Evolutionary conservation across 2,888 invertebrate species (phyloP), one percentile per base, ranked within the genome.

Genomic region (Pandemis heparana): DNA sequence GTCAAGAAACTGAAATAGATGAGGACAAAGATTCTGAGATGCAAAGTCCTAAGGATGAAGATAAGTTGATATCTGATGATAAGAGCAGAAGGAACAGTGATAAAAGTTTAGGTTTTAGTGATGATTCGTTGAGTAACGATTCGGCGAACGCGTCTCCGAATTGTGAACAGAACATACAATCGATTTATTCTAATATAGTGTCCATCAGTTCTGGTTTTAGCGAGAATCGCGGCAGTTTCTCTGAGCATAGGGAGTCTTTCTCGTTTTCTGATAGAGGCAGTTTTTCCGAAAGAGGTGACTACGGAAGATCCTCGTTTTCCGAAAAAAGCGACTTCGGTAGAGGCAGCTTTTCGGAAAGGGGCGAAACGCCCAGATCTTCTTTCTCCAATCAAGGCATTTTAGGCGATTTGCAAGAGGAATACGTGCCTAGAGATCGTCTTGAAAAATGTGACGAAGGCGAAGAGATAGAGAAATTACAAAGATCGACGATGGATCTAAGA

Each of bases 51-150:
- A 90, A 89, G 56, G 91, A 92, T 0, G 83, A 83, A 0, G 83
- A 83, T 0, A 87, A 84, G 39, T 88, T 84, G 70, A 71, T 90
- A 4, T 83, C 82, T 0, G 90, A 91, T 5, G 91, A 92, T 7
- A 92, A 92, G 79, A 96, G 95, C 76, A 91, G 96, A 75, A 89
- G 96, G 18, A 96, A 96, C 18, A 96, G 96, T 75, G 96, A 97
- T 78, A 96, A 96, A 79, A 96, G 96, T 0, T 87, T 96, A 6
- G 96, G 96, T 10, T 97, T 96, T 82, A 96, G 96, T 48, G 97
- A 97, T 75, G 97, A 97, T 82, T 96, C 96, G 0, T 82, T 97
- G n/a, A 96, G 96, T 79, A 96, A 96, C 77, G 97, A 97, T 80
- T 94, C 94, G 0, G 91, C 93, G 0, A 94, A 92, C 51, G 92